Evolutionary conservation across 2,888 invertebrate species (phyloP), one percentile per base, ranked within the genome.

Genomic region (Lepidochrysops patricia): DNA sequence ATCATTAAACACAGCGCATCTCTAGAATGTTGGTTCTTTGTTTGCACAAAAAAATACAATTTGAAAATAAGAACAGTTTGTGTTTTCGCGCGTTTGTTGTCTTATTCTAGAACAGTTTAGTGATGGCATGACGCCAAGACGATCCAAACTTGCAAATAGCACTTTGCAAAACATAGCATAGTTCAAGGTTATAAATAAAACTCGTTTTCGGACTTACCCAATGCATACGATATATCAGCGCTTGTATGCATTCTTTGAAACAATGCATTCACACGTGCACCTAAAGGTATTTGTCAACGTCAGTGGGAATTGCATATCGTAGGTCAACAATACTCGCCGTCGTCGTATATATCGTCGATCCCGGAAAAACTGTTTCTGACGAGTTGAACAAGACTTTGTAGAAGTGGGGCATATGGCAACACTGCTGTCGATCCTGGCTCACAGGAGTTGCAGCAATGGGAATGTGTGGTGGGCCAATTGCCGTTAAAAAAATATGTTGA

Each of bases 91-190:
- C 13, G 50, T 27, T 52, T 50, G 27, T 50, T 52, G 27, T 27
- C 52, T 52, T 43, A 13, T 27, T 52, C 52, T 52, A 52, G 52
- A 52, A 52, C 27, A 52, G 5, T 43, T 43, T 26, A n/a, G 19
- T 43, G 12, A 43, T 52, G 52, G 52, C 52, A 52, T 7, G n/a
- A n/a, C n/a, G 52, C 52, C 52, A 52, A 52, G 27, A 27, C 4
- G 43, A 2, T 23, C 7, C 19, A 15, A 43, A 43, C 43, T 43
- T 43, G 19, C 12, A 12, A 23, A 43, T 12, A 43, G 43, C 37
- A 37, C 43, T 43, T 43, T 19, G 19, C 43, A 7, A 43, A 43
- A 52, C 48, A 12, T 52, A 3, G 26, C 13, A 7, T 27, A 52
- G 52, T 52, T 52, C 52, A 52, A 52, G 52, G 43, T 23, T 9